Base-by-base conservation (phyloP, 2,888 invertebrate species). In the Noctua comes region DNA sequence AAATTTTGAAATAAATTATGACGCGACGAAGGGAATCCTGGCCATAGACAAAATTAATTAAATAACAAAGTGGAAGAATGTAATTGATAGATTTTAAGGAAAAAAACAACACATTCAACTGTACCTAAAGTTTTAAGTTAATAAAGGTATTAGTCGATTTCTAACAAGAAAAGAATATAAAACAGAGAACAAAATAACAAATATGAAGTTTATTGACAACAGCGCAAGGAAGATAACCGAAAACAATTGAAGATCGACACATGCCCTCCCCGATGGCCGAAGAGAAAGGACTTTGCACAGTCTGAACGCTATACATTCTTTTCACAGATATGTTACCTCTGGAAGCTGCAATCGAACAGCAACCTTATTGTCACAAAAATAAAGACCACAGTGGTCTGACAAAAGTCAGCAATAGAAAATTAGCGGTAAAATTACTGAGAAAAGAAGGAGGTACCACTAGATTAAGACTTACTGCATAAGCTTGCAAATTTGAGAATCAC, bases 401-500 rank as follows among this genome's bases (percentile, higher is more conserved):
- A 62, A 62, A 62, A 31, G 62, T 21, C 18, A 62, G 31, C 10
- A 18, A 31, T 10, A 10, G 31, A 27, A 27, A 31, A 31, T 8
- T 21, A 62, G 1, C 18, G 21, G 31, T 62, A 10, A 62, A 62
- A 31, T 31, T 31, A 27, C 27, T 59, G 6, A 62, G 8, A 62
- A 31, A 18, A 4, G 3, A 62, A 36, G 11, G 5, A 76, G 5
- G 6, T 76, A 57, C 6, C 6, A 57, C 1, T n/a, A 57, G 43
- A 57, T 43, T 31, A 21, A 36, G 0, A 84, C 84, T 84, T 76
- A 84, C 84, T 21, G 36, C 36, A 71, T 6, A 84, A 21, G 11
- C 24, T 16, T 16, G 68, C 27, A 77, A 18, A 54, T 68, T 76
- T 86, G 1, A 66, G 48, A 36, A 79, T 13, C 31, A 84, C 27